Base-by-base conservation (phyloP, 2,797 vertebrate genomes). In the Gymnothorax javanicus region DNA sequence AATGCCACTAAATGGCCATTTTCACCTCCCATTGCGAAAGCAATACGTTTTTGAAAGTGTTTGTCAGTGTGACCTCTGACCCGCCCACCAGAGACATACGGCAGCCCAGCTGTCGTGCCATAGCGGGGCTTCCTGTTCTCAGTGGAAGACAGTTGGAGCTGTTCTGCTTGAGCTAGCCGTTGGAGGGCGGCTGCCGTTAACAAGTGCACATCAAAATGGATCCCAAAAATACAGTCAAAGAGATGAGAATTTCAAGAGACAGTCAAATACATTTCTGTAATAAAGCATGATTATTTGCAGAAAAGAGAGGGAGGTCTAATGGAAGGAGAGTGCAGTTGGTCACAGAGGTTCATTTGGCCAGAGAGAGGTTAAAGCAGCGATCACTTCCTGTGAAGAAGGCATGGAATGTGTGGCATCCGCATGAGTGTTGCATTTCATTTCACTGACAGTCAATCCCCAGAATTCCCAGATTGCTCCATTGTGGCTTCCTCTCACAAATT, bases 311-410 rank as follows among this genome's bases (percentile, higher is more conserved):
- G 13, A 54, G 75, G 43, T 54, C 52, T 64, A 62, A 60, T 62
- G 33, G 7, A 17, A 4, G 50, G 11, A 9, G 43, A 23, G 52
- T 7, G 60, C 69, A 33, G 25, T 33, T 27, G 62, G 57, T 56
- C 58, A 54, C 12, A 13, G 6, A 62, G 58, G 62, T 83, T 59
- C 77, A 75, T 86, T 73, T 83, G 59, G 56, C 57, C 50, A 50
- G 20, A 43, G 58, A 57, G 57, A 27, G 43, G 7, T 83, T 75
- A 83, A 86, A 75, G 27, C 33, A 11, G 2, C 3, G 56, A 43
- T 54, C 79, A 83, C 20, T 85, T 83, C 87, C 87, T 88, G 60
- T 75, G 23, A 69, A 82, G 87, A 60, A 83, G 82, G 79, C 20
- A 7, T 52, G 79, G 87, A 88, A 88, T 88, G 87, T 17, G 33